Evolutionary conservation across 2,888 invertebrate species (phyloP).

Genomic region (Tipula lateralis): DNA sequence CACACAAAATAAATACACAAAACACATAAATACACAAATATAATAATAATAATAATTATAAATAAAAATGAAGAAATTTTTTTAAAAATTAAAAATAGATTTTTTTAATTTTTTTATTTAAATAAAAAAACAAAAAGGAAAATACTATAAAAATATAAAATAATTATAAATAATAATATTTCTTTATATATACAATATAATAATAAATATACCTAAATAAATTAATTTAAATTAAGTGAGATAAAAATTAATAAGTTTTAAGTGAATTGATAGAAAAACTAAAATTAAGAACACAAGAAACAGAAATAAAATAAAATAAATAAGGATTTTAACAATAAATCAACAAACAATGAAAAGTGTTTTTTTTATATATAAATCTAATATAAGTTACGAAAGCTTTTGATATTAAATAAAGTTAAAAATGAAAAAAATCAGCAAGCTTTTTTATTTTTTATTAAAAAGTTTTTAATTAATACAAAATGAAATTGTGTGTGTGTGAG

Average conservation of each 20-base stretch:
- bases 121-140: not conserved
- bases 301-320: not conserved
- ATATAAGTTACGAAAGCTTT: constrained; percentile 20
- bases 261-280: constrained; percentile 6
- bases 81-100: constrained; percentile 1
- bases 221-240: not conserved
- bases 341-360: not conserved
- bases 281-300: not conserved
- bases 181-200: not conserved
- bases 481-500: not conserved
- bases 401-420: not conserved
- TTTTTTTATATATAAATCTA: not conserved
- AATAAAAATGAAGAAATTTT: not conserved
- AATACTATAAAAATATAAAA: not conserved
- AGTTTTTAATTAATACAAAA: not conserved
- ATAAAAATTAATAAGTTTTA: not conserved
- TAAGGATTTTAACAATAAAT: not conserved
- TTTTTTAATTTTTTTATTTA: constrained; percentile 15
- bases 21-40: not conserved
- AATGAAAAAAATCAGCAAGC: not conserved
- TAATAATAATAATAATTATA: not conserved
- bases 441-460: not conserved
- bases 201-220: not conserved
- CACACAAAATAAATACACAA: not conserved
- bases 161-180: not conserved